A percentile compares a stretch with the other conserved stretches of the same genome.
Evolutionary conservation across 2,113 vertebrate species (phyloP).

Genomic region (Aphyosemion australe): DNA sequence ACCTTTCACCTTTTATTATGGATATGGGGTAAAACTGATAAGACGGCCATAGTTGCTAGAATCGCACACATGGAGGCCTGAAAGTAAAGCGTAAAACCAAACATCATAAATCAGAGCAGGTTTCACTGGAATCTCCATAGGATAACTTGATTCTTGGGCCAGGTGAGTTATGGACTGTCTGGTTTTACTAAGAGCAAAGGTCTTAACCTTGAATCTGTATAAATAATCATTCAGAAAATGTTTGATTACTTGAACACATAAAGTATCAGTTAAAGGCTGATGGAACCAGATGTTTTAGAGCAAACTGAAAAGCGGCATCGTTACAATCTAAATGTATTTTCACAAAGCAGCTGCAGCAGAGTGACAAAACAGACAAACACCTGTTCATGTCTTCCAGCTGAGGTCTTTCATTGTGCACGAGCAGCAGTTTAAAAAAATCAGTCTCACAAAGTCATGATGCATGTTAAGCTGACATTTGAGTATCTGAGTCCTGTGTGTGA

Average conservation of each 20-base stretch:
- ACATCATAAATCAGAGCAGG: slow-evolving; percentile 47
- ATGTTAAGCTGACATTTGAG: slow-evolving; percentile 48
- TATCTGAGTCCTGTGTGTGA: slow-evolving; percentile 35
- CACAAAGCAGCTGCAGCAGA: slow-evolving; percentile 61
- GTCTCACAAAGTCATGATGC: slow-evolving; percentile 44
- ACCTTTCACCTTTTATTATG: slow-evolving; percentile 25
- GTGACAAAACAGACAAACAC: slow-evolving; percentile 75
- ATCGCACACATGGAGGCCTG: slow-evolving; percentile 23
- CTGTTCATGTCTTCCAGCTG: slow-evolving; percentile 64
- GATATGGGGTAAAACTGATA: not conserved
- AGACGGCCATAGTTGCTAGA: too few species aligned
- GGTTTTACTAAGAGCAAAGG: slow-evolving; percentile 33
- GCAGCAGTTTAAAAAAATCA: slow-evolving; percentile 67
- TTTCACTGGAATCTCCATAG: slow-evolving; percentile 50
- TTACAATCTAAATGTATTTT: slow-evolving; percentile 52
- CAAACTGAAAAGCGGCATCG: slow-evolving; percentile 41
- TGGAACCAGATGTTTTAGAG: slow-evolving; percentile 64
- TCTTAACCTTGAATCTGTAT: slow-evolving; percentile 57
- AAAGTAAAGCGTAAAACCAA: slow-evolving; percentile 45
- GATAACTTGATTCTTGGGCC: slow-evolving; percentile 37
- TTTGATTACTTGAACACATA: slow-evolving; percentile 45
- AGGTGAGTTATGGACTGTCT: slow-evolving; percentile 59
- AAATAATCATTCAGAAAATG: slow-evolving; percentile 68
- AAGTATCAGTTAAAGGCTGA: slow-evolving; percentile 54
- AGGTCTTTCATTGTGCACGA: slow-evolving; percentile 51